These are phyloP conservation scores for Harpagus bidentatus DNA, from an alignment of 2,113 vertebrate species.

Conservation along the genomic window DNA sequence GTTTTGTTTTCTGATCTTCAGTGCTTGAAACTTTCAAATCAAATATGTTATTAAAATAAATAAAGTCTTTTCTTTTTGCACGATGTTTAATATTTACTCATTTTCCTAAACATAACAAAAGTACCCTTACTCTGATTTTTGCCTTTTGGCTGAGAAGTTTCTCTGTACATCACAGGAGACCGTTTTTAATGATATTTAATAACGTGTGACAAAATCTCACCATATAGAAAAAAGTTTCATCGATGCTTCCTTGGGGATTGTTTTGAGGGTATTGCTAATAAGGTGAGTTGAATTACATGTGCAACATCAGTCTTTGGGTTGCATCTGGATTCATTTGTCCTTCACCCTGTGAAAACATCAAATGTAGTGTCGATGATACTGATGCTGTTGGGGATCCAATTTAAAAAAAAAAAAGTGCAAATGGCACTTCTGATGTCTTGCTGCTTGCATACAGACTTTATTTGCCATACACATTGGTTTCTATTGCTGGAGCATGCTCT, in stretches of 20 bases:
- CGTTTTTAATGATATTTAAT: neutral
- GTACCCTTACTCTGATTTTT: neutral
- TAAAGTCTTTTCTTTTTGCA: neutral
- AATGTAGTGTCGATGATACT: no score
- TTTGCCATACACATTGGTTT: neutral
- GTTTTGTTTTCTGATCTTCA: neutral
- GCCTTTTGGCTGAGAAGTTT: neutral
- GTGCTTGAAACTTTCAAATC: neutral
- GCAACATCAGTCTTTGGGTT: neutral
- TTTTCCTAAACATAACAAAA: neutral
- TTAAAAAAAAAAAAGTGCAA: neutral
- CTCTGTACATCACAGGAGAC: neutral
- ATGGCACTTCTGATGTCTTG: neutral
- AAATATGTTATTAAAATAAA: neutral
- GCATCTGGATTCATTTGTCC: neutral
- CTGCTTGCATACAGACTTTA: neutral
- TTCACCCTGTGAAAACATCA: neutral
- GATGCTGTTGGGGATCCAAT: neutral
- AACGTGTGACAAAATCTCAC: neutral
- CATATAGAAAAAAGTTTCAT: neutral
- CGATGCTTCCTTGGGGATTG: neutral
- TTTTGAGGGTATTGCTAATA: neutral
- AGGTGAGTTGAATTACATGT: neutral
- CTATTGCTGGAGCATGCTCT: accelerated
- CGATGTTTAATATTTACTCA: neutral